phyloP scores from a whole-genome alignment of 1,140 invertebrate species.

The Aphidius gifuensis region DNA sequence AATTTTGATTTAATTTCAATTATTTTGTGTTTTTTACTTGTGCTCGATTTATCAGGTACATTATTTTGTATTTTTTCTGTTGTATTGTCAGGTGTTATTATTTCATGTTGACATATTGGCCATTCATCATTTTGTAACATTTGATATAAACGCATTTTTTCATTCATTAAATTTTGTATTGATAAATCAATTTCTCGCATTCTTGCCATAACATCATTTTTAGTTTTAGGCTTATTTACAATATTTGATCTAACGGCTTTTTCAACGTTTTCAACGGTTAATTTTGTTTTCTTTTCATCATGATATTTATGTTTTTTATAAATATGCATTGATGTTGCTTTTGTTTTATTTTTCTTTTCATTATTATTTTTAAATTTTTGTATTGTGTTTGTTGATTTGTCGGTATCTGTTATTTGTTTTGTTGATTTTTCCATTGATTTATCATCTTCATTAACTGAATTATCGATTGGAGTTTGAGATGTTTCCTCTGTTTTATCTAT shows the following conservation, averaged over 20 bases:
- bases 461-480: neutral
- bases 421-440: neutral
- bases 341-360: slow-evolving; percentile 1
- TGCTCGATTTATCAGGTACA: slow-evolving; percentile 10
- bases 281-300: slow-evolving; percentile 16
- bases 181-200: slow-evolving; percentile 51
- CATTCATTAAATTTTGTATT: slow-evolving; percentile 47
- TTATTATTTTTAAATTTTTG: neutral
- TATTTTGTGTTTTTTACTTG: neutral
- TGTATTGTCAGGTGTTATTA: neutral
- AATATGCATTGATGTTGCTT: neutral
- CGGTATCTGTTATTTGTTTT: neutral
- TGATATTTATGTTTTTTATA: slow-evolving; percentile 19
- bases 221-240: slow-evolving; percentile 15
- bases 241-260: slow-evolving; percentile 20
- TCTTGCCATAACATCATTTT: slow-evolving; percentile 39
- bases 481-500: neutral
- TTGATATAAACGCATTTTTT: slow-evolving; percentile 47
- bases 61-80: neutral
- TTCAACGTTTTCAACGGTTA: slow-evolving; percentile 19
- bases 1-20: slow-evolving; percentile 14
- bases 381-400: slow-evolving; percentile 9
- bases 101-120: neutral
- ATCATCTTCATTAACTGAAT: neutral
- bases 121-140: slow-evolving; percentile 33